Conservation (phyloP, 2,113 vertebrate genomes). For the Cathartes aura region DNA sequence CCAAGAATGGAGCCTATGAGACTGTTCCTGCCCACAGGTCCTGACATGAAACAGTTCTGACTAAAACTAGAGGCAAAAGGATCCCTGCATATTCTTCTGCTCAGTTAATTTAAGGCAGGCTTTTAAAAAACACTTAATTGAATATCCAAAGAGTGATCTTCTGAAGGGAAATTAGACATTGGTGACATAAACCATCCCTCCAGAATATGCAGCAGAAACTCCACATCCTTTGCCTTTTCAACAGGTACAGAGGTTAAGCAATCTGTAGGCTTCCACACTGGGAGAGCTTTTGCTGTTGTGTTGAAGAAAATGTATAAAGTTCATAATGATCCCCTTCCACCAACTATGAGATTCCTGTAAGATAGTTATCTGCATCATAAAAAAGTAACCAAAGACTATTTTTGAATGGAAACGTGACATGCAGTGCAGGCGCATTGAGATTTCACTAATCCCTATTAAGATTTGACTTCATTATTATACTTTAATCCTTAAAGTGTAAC, state of each 20-base stretch:
- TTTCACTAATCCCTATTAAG: not conserved
- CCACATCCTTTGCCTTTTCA: not conserved
- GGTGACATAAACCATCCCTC: not conserved
- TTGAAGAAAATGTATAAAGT: not conserved
- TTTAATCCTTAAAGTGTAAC: not conserved
- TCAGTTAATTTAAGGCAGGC: not conserved
- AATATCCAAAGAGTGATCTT: not conserved
- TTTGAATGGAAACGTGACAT: rapidly evolving
- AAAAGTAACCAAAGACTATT: not conserved
- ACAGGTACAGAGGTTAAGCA: not conserved
- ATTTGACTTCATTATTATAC: not conserved
- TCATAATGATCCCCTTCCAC: not conserved
- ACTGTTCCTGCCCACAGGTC: not conserved
- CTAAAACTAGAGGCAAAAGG: not conserved
- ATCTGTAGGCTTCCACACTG: not conserved
- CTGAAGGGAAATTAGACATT: not conserved
- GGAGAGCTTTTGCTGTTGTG: not conserved
- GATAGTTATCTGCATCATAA: not conserved
- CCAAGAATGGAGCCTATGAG: not conserved
- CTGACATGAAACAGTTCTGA: not conserved
- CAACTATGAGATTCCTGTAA: not conserved
- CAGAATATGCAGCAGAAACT: not conserved
- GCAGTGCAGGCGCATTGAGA: not conserved
- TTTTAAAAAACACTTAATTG: not conserved
- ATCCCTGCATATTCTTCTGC: not conserved